Percentiles rank a stretch among this genome's conserved stretches.
phyloP scores from a whole-genome alignment of 2,797 vertebrate genomes.

The Paedocypris micromegethes region DNA sequence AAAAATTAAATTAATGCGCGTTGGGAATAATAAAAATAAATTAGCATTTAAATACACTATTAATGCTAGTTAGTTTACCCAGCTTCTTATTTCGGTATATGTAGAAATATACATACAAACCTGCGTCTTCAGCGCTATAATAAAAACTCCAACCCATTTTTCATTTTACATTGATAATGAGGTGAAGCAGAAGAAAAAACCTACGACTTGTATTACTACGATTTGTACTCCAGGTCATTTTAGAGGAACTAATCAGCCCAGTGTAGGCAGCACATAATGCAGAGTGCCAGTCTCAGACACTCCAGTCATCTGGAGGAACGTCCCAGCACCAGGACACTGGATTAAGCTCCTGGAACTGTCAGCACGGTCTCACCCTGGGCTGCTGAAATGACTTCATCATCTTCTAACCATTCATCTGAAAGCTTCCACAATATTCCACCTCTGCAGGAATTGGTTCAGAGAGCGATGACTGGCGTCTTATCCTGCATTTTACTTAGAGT shows the following conservation, averaged over 20 bases:
- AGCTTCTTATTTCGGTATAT: too few relatives aligned
- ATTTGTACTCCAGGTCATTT: too few relatives aligned
- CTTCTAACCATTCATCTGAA: slow-evolving; percentile 34
- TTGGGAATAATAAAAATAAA: too few relatives aligned
- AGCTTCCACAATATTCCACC: slow-evolving; percentile 29
- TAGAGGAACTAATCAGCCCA: slow-evolving; percentile 13
- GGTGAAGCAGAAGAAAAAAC: too few relatives aligned
- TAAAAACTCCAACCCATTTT: too few relatives aligned
- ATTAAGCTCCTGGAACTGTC: slow-evolving; percentile 21
- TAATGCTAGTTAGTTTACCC: too few relatives aligned
- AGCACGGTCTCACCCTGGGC: slow-evolving; percentile 14
- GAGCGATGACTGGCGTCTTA: slow-evolving; percentile 30
- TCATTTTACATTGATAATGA: too few relatives aligned
- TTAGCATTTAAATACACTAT: too few relatives aligned
- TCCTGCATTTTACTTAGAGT: slow-evolving; percentile 30
- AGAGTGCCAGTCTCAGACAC: slow-evolving; percentile 26
- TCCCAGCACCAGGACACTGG: slow-evolving; percentile 11
- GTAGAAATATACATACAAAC: too few relatives aligned
- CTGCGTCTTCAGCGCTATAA: too few relatives aligned
- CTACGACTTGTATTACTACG: too few relatives aligned
- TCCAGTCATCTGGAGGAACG: slow-evolving; percentile 17
- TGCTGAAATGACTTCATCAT: slow-evolving; percentile 37
- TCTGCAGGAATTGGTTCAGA: slow-evolving; percentile 16
- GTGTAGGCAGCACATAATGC: slow-evolving; percentile 17
- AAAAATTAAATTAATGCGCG: too few relatives aligned